These are phyloP conservation scores for Pocota personata DNA, from an alignment of 2,888 invertebrate species.

Conservation along the genomic window DNA sequence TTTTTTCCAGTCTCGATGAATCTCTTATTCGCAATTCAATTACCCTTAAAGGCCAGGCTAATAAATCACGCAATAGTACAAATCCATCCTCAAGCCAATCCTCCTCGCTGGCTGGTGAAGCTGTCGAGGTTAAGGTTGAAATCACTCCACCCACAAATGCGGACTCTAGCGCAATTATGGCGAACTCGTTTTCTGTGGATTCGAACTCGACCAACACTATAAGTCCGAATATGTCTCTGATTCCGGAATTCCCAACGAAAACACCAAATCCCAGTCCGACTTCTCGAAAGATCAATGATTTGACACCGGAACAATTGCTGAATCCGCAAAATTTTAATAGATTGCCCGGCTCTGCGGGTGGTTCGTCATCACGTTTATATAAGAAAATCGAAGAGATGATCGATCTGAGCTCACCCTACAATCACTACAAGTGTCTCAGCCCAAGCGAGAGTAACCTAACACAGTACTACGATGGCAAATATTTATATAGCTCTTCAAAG, in stretches of 20 bases:
- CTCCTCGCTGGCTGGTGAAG: constrained; percentile 82
- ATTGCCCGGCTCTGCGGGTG: constrained; percentile 79
- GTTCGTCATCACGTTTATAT: constrained; percentile 81
- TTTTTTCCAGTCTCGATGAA: constrained; percentile 85
- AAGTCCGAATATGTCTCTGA: constrained; percentile 79
- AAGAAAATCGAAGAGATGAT: constrained; percentile 83
- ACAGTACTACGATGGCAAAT: constrained; percentile 81
- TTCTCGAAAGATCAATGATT: constrained; percentile 81
- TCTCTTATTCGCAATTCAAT: constrained; percentile 84
- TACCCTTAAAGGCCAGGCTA: constrained; percentile 82
- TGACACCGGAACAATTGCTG: constrained; percentile 80
- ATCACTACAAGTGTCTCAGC: constrained; percentile 89
- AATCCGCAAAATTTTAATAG: constrained; percentile 82
- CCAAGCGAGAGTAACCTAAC: constrained; percentile 85
- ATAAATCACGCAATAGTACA: constrained; percentile 81
- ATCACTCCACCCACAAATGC: constrained; percentile 81
- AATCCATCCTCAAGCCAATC: constrained; percentile 83
- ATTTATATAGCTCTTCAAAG: constrained; percentile 78
- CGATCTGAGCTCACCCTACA: constrained; percentile 89
- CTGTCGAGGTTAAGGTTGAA: constrained; percentile 82
- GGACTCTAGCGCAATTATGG: constrained; percentile 79
- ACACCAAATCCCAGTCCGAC: constrained; percentile 80
- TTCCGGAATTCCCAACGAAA: constrained; percentile 80
- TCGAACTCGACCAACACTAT: constrained; percentile 81
- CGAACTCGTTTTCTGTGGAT: constrained; percentile 82